Base-by-base conservation (phyloP, 2,888 invertebrate genomes). In the Pedicia rivosa region DNA sequence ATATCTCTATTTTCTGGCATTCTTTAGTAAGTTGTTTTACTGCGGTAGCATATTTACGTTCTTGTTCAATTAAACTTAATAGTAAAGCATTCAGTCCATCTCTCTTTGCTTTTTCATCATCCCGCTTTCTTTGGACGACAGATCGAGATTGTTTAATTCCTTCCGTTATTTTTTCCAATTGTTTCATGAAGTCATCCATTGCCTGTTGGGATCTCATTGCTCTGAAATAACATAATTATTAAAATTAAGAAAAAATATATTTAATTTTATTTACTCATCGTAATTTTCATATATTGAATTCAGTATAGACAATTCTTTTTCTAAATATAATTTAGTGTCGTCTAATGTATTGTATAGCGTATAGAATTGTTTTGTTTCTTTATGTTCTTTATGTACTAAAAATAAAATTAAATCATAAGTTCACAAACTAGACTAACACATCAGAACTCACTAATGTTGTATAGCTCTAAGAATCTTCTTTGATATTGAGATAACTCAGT, bases 291-390 rank as follows among this genome's bases (percentile, higher is more conserved):
- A 72, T 47, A 92, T 83, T 0, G 88, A 90, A 63, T 90, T 88
- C 16, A 91, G 63, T 36, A 92, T 59, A 16, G 79, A 78, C 37
- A 92, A 68, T 63, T 97, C 95, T 57, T 92, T 94, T 44, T 79
- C 80, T 52, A 94, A 73, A 58, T 94, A 95, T 27, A 82, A 67
- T 59, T 87, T 83, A n/a, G 87, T 86, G 63, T 95, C 94, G 56
- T 90, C 82, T 37, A 95, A 65, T 3, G 91, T 91, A 59, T 98
- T 97, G 63, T 92, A 92, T 42, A 95, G 69, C 27, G 88, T 90
- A 58, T 86, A 97, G 66, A 90, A 94, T 66, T 95, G 92, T 60
- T 95, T 95, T 0, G 95, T 95, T 68, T 97, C 94, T 55, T 84
- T 81, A 57, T 95, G 92, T 52, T 90, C 6, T 15, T 2, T 17